Percentiles rank a stretch among this genome's conserved stretches.
These are phyloP conservation scores for Oryzias dopingdopingensis DNA, from an alignment of 2,797 vertebrate species.

Conservation along the genomic window DNA sequence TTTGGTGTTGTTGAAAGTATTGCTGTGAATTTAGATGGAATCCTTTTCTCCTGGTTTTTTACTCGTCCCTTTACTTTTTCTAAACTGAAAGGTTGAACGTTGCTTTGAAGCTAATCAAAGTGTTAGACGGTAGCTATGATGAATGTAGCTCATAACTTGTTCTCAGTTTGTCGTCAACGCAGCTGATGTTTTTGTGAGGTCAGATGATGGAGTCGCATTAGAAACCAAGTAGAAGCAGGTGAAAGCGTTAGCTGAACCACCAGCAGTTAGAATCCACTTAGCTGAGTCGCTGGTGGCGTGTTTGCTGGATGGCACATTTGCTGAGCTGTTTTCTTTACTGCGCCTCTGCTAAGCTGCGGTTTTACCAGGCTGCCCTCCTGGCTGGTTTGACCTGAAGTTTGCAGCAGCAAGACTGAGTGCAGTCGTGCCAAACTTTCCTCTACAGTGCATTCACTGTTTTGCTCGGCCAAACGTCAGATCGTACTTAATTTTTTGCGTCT, in stretches of 20 bases:
- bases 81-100: slow-evolving; percentile 44
- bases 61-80: slow-evolving; percentile 64
- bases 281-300: slow-evolving; percentile 36
- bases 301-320: too few species aligned
- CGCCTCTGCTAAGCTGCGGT: too few species aligned
- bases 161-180: slow-evolving; percentile 32
- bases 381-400: slow-evolving; percentile 19
- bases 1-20: slow-evolving; percentile 69
- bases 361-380: too few species aligned
- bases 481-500: slow-evolving; percentile 16
- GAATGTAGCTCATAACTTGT: slow-evolving; percentile 63
- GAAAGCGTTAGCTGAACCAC: slow-evolving; percentile 31
- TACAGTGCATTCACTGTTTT: slow-evolving; percentile 27
- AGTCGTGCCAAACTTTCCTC: slow-evolving; percentile 70
- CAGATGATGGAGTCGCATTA: slow-evolving; percentile 39
- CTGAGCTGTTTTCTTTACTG: too few species aligned
- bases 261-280: slow-evolving; percentile 65
- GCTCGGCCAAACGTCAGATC: slow-evolving; percentile 32
- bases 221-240: slow-evolving; percentile 48
- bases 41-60: slow-evolving; percentile 64
- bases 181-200: slow-evolving; percentile 31
- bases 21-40: slow-evolving; percentile 79
- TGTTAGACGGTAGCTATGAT: slow-evolving; percentile 62
- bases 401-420: slow-evolving; percentile 37
- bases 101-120: slow-evolving; percentile 63